These are phyloP conservation scores for Romanomermis culicivorax DNA, from an alignment of 2,888 invertebrate genomes.

Conservation along the genomic window DNA sequence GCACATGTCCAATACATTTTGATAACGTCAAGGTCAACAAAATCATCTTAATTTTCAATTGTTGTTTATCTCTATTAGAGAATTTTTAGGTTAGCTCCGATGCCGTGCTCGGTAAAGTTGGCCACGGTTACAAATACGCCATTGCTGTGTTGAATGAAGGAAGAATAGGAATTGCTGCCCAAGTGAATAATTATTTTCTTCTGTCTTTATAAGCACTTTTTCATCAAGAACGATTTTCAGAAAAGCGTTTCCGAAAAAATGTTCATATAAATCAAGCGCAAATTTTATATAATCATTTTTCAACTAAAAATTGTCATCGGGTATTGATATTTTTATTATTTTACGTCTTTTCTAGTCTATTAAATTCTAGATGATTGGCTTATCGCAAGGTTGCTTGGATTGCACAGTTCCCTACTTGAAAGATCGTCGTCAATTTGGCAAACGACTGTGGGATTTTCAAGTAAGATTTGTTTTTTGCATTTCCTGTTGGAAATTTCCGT, in stretches of 20 bases:
- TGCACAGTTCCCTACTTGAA: slow-evolving; percentile 80
- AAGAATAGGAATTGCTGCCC: slow-evolving; percentile 34
- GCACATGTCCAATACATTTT: slow-evolving; percentile 78
- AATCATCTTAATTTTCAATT: no score
- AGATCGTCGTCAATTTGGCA: slow-evolving; percentile 80
- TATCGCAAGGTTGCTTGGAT: slow-evolving; percentile 82
- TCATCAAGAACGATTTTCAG: neutral
- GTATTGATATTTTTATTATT: no score
- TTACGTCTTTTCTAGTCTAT: no score
- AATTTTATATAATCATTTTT: no score
- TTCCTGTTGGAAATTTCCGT: no score
- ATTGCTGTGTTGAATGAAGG: slow-evolving; percentile 82
- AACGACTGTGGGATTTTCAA: slow-evolving; percentile 70
- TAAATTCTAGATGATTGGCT: slow-evolving; percentile 54
- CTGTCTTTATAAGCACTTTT: slow-evolving; percentile 1
- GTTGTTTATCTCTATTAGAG: no score
- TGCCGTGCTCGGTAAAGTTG: slow-evolving; percentile 62
- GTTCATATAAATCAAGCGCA: no score
- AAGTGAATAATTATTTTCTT: slow-evolving; percentile 20
- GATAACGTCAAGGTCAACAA: slow-evolving; percentile 62
- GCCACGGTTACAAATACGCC: slow-evolving; percentile 81
- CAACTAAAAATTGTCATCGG: no score
- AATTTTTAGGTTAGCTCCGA: slow-evolving; percentile 44
- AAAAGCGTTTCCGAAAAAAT: neutral
- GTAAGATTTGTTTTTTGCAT: no score